Evolutionary conservation across 1,140 invertebrate species (phyloP), one percentile per base, ranked within the genome.

Genomic region (Trichomalopsis sarcophagae): DNA sequence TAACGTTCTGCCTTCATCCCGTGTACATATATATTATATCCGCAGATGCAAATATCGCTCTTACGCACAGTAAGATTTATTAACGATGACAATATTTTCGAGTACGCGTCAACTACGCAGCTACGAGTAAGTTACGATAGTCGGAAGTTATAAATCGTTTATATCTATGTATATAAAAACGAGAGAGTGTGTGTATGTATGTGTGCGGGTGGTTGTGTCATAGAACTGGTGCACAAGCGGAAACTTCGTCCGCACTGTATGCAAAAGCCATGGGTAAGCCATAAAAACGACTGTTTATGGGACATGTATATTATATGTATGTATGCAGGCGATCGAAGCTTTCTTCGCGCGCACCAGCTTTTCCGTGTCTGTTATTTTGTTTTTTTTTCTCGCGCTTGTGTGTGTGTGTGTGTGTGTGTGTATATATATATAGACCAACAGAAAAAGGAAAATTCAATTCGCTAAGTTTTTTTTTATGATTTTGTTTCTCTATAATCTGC

Each of bases 71-170:
- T 21, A 55, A 21, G 11, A n/a, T 75, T 17, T 40, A 7, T 13
- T 21, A 77, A 77, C 75, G 40, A 77, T 77, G 75, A 77, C 75
- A 30, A 77, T 77, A 77, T 50, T 77, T 77, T 55, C 17, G 40
- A 77, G 21, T 77, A 77, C 44, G 44, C 75, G 75, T 77, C 75
- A 77, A 50, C 75, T 77, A 77, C 75, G 44, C n/a, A 77, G n/a
- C 75, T 77, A 77, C 75, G 44, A 62, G 27, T 77, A 77, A 50
- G 9, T 77, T 77, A 77, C 75, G 75, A 77, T 36, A 36, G 75
- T 50, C 75, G 75, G 44, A 77, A 77, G 75, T 77, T 77, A 77
- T 77, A 50, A 77, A 77, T 55, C 75, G 75, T 77, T 77, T 77
- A 77, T 77, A 30, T 30, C 44, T 47, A 77, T 36, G 55, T 36